Evolutionary conservation across 2,797 vertebrate species (phyloP), one percentile per base, ranked within the genome.

Genomic region (Kryptopterus vitreolus): DNA sequence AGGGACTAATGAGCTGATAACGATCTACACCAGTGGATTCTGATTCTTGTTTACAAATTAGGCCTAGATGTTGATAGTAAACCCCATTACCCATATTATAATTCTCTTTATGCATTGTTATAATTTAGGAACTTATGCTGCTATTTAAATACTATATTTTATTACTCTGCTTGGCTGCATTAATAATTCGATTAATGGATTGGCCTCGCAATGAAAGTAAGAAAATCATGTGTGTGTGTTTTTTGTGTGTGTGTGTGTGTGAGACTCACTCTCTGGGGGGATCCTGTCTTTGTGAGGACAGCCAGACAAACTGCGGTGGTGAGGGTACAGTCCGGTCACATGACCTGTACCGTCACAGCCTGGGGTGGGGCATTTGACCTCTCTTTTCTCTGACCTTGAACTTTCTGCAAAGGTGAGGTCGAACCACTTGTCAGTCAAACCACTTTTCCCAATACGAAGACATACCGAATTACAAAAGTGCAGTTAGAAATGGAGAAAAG

Each of bases 221-320:
- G 10, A 52, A 1, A n/a, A 2, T 6, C 46, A 12, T 72, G 66
- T 52, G 33, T 72, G 35, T 66, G 38, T 38, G 35, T 43, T 33
- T 66, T 65, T 31, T 38, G 62, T 69, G 55, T 57, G 55, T 71
- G 48, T 79, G 26, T 38, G 68, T 79, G 52, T 81, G 66, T 80
- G 38, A 79, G 38, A 95, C 97, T 97, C 92, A 99, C 98, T 99
- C 93, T 99, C 98, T 0, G 97, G 98, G 83, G 98, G 98, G 87
- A 99, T 98, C 90, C 97, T 95, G 93, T 99, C 98, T 89, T 99
- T 99, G 94, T 98, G 97, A 26, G 97, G 97, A 87, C 98, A 99
- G 43, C 97, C 98, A 0, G 98, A 99, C 88, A 99, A 93, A 91
- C 98, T 99, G 88, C 97, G 96, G 65, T 99, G 97, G 89, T 99